These are phyloP conservation scores for Tretioscincus oriximinensis DNA, from an alignment of 2,113 vertebrate genomes.

Conservation along the genomic window DNA sequence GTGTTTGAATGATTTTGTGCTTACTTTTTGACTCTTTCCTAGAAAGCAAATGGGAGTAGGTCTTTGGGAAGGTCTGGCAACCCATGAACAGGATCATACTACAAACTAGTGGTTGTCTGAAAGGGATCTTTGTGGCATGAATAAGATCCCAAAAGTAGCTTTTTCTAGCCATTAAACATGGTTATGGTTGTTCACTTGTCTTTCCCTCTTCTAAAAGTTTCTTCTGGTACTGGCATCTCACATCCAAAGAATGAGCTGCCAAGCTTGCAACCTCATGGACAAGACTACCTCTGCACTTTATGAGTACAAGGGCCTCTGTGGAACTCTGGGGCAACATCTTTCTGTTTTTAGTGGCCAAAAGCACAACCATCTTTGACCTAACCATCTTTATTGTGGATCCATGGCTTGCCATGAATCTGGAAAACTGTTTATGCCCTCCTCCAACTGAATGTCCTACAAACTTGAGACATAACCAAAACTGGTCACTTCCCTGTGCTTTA, in stretches of 20 bases:
- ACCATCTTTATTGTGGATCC: too few species aligned
- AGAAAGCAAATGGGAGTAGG: slow-evolving; percentile 13
- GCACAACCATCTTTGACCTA: too few species aligned
- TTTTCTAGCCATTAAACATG: neutral
- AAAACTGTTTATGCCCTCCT: rapidly evolving
- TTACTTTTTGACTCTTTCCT: slow-evolving; percentile 7
- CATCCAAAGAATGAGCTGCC: neutral
- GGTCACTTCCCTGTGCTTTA: neutral
- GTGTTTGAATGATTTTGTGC: neutral
- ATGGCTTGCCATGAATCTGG: too few species aligned
- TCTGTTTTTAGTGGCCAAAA: too few species aligned
- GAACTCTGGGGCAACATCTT: too few species aligned
- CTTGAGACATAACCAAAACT: neutral
- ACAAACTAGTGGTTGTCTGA: neutral
- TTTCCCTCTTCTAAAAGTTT: slow-evolving; percentile 17
- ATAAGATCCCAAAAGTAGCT: slow-evolving; percentile 14
- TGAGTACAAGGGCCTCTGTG: too few species aligned
- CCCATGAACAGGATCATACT: neutral
- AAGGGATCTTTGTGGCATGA: neutral
- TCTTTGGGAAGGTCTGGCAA: neutral
- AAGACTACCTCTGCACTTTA: neutral
- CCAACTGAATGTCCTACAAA: neutral
- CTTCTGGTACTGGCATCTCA: slow-evolving; percentile 17
- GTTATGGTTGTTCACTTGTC: neutral
- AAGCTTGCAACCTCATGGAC: neutral